Evolutionary conservation across 2,888 invertebrate genomes (phyloP).

Genomic region (Seira sanloemensis): DNA sequence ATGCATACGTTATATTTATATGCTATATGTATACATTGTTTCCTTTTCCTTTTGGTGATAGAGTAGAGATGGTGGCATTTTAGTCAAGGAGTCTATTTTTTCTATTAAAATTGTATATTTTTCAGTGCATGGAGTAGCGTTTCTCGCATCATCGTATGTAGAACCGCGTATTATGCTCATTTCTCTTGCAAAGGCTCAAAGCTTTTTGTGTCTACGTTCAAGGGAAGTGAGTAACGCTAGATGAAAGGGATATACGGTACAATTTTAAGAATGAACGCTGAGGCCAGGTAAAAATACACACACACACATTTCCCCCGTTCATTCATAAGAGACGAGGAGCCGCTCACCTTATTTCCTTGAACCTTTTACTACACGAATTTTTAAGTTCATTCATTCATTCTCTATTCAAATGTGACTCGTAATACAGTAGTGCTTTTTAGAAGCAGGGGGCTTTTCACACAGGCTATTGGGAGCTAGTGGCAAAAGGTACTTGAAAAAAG

Average conservation of each 20-base stretch:
- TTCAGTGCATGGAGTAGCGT: neutral
- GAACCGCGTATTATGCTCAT: neutral
- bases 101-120: too few relatives aligned
- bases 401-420: too few relatives aligned
- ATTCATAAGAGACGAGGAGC: neutral
- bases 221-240: neutral
- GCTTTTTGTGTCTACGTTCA: too few relatives aligned
- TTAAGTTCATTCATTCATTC: conserved; percentile 12
- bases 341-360: neutral
- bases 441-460: too few relatives aligned
- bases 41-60: neutral
- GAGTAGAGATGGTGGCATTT: neutral
- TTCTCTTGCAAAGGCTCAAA: neutral
- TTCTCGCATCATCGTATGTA: neutral
- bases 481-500: too few relatives aligned
- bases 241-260: neutral
- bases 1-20: too few relatives aligned
- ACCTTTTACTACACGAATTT: neutral
- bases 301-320: neutral
- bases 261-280: neutral
- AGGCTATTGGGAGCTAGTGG: too few relatives aligned
- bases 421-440: too few relatives aligned
- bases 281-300: neutral
- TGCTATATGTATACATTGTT: too few relatives aligned
- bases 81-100: too few relatives aligned